Conservation (phyloP, 2,888 invertebrate genomes). For the Drosophila tanythrix region DNA sequence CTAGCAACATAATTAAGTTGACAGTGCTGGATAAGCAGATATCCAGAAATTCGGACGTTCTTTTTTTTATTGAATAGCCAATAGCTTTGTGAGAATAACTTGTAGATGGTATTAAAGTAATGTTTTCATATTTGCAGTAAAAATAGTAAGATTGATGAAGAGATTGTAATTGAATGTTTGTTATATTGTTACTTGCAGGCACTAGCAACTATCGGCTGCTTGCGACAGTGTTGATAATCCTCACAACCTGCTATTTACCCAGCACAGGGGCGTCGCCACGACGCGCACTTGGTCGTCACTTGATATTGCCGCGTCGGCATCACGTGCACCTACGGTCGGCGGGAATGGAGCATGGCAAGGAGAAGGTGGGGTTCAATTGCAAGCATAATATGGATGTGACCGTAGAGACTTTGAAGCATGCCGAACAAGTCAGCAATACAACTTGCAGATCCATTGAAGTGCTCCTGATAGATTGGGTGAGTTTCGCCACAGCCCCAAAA, state of each 20-base stretch:
- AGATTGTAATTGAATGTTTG: neutral
- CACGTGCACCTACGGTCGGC: slow-evolving; percentile 72
- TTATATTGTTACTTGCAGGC: slow-evolving; percentile 18
- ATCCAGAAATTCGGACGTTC: neutral
- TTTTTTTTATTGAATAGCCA: too few species aligned
- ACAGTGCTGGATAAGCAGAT: neutral
- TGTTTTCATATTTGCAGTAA: neutral
- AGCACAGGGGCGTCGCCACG: slow-evolving; percentile 49
- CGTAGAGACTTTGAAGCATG: neutral
- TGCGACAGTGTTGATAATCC: slow-evolving; percentile 30
- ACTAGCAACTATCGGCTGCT: slow-evolving; percentile 23
- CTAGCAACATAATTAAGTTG: neutral
- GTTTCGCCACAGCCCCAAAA: neutral
- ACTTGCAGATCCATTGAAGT: neutral
- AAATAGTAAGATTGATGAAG: neutral
- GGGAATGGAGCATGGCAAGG: slow-evolving; percentile 9
- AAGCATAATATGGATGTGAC: neutral
- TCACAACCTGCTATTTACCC: slow-evolving; percentile 5
- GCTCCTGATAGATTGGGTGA: neutral
- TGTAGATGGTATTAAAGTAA: neutral
- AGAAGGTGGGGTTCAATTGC: neutral
- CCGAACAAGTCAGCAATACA: neutral
- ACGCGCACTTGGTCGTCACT: slow-evolving; percentile 35
- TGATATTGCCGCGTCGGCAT: slow-evolving; percentile 64
- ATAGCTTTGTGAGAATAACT: too few species aligned